Conservation (phyloP, 2,797 vertebrate species). For the Champsocephalus esox region DNA sequence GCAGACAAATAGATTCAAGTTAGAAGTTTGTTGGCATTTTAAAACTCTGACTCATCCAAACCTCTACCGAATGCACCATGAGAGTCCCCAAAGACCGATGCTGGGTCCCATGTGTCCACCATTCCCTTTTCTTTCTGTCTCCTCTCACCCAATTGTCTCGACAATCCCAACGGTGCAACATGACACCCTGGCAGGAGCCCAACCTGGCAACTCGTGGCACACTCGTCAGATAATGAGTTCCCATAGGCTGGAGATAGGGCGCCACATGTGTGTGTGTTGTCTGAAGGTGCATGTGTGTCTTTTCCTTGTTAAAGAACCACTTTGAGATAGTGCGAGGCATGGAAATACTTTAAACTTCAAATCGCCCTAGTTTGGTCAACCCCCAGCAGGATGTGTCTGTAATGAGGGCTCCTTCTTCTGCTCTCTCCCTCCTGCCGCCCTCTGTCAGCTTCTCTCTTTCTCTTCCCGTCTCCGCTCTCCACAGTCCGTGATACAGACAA, state of each 20-base stretch:
- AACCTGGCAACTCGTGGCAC: constrained; percentile 67
- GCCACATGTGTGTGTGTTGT: constrained; percentile 25
- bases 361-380: constrained; percentile 70
- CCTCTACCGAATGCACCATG: constrained; percentile 8
- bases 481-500: constrained; percentile 75
- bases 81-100: constrained; percentile 30
- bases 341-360: constrained; percentile 74
- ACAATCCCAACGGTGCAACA: constrained; percentile 49
- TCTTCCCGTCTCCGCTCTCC: constrained; percentile 61
- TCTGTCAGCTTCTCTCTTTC: constrained; percentile 68
- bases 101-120: not conserved
- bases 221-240: constrained; percentile 82
- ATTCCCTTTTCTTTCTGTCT: constrained; percentile 30
- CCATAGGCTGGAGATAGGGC: constrained; percentile 73
- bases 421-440: constrained; percentile 61
- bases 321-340: constrained; percentile 39
- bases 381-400: constrained; percentile 76
- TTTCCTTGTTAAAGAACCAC: constrained; percentile 70
- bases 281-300: constrained; percentile 32
- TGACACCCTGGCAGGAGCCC: constrained; percentile 64
- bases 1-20: constrained; percentile 6
- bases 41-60: constrained; percentile 23
- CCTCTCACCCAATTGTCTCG: constrained; percentile 37
- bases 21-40: constrained; percentile 7
- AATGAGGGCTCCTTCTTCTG: constrained; percentile 74